A percentile compares a stretch with the other conserved stretches of the same genome.
These are phyloP conservation scores for Meandrusa payeni DNA, from an alignment of 2,888 invertebrate genomes.

Conservation along the genomic window DNA sequence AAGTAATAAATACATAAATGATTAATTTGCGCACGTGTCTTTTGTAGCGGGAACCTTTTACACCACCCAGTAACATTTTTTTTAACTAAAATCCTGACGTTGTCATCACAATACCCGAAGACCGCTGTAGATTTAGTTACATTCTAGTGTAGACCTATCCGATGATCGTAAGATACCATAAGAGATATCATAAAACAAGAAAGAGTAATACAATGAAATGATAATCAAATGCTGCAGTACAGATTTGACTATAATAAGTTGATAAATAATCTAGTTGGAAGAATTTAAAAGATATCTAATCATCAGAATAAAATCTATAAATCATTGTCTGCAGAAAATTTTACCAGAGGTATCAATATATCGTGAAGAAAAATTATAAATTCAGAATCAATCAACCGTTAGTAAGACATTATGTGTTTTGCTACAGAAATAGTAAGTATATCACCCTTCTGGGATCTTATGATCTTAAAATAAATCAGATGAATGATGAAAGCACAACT, in stretches of 20 bases:
- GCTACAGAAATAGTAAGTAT: not conserved
- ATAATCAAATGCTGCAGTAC: too few relatives aligned
- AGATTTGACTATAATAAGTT: too few relatives aligned
- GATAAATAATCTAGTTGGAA: too few relatives aligned
- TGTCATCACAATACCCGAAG: slow-evolving; percentile 44
- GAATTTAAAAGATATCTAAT: too few relatives aligned
- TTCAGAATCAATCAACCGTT: too few relatives aligned
- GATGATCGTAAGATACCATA: not conserved
- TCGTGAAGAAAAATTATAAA: too few relatives aligned
- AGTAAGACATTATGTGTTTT: too few relatives aligned
- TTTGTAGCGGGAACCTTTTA: slow-evolving; percentile 63
- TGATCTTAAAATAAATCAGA: not conserved
- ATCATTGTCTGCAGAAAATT: too few relatives aligned
- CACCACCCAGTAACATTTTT: slow-evolving; percentile 35
- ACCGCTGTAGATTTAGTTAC: slow-evolving; percentile 49
- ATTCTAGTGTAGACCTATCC: slow-evolving; percentile 42
- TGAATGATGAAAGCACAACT: slow-evolving; percentile 11
- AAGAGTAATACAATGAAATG: too few relatives aligned
- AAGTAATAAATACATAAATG: slow-evolving; percentile 72
- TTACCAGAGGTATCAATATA: too few relatives aligned
- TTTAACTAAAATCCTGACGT: slow-evolving; percentile 46
- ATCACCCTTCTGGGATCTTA: slow-evolving; percentile 5
- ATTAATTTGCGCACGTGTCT: slow-evolving; percentile 69
- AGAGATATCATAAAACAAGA: too few relatives aligned
- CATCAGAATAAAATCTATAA: too few relatives aligned